Evolutionary conservation across 2,888 invertebrate genomes (phyloP), one percentile per base, ranked within the genome.

Genomic region (Pterobdella sp.): DNA sequence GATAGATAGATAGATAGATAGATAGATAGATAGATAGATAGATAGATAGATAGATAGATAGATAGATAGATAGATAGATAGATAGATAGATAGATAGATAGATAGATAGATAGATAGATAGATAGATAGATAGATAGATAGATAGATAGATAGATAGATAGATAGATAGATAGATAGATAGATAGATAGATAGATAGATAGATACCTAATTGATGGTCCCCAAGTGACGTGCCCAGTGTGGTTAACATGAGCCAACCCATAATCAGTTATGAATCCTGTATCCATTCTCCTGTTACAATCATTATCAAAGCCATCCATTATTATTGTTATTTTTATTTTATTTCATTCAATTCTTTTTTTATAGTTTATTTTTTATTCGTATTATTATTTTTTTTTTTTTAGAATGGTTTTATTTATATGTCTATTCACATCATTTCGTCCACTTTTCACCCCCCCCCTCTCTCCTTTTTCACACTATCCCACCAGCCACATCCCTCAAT

Each of bases 31-130:
- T 65, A 34, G 66, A 29, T 29, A 31, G 29, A n/a, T 65, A 29
- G 14, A 65, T 31, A n/a, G 66, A 65, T 29, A 22, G 66, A 34
- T 63, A n/a, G 14, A 63, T 63, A 26, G 64, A 63, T 63, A 10
- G 64, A 7, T 63, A 14, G 10, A n/a, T 63, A 26, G 14, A 63
- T n/a, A 10, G 64, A 31, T 63, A n/a, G 26, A n/a, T 63, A 26
- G 64, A 63, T 63, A 10, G 26, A 26, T 63, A n/a, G 26, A 63
- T 63, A 26, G 64, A 26, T 26, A 10, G 31, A 26, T n/a, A 26
- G 31, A 26, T 63, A n/a, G 64, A 26, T 63, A 26, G 10, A 63
- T 63, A 26, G 7, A 26, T 63, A 26, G 64, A 63, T 63, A n/a
- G 64, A 63, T 63, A 10, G 64, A 63, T 26, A n/a, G 7, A 63